These are phyloP conservation scores for Scortum barcoo DNA, from an alignment of 2,113 vertebrate species.

Conservation along the genomic window DNA sequence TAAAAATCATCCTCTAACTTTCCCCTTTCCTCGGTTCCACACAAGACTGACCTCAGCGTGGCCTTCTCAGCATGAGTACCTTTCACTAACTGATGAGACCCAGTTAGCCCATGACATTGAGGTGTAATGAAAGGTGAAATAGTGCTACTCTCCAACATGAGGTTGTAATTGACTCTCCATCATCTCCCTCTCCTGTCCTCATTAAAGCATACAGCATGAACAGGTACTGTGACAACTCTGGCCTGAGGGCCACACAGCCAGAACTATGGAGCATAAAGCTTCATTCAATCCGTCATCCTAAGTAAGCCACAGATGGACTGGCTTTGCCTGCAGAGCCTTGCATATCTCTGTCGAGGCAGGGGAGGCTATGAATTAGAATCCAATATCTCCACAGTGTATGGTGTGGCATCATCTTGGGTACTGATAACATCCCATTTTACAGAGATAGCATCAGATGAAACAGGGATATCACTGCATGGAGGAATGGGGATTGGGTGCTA, in stretches of 20 bases:
- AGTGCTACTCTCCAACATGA: slow-evolving; percentile 70
- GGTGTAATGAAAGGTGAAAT: slow-evolving; percentile 82
- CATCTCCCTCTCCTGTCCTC: slow-evolving; percentile 73
- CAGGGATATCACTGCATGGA: slow-evolving; percentile 60
- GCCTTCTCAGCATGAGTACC: slow-evolving; percentile 57
- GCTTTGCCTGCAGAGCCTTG: slow-evolving; percentile 63
- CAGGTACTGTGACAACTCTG: slow-evolving; percentile 71
- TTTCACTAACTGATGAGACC: slow-evolving; percentile 72
- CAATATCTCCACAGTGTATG: slow-evolving; percentile 68
- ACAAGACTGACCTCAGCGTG: slow-evolving; percentile 41
- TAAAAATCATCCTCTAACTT: slow-evolving; percentile 32
- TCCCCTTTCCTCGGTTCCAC: slow-evolving; percentile 25
- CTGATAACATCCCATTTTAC: slow-evolving; percentile 77
- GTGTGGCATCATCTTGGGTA: slow-evolving; percentile 67
- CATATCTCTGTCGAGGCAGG: slow-evolving; percentile 53
- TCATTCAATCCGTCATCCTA: slow-evolving; percentile 64
- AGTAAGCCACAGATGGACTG: slow-evolving; percentile 70
- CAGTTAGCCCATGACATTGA: slow-evolving; percentile 71
- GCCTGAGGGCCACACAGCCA: slow-evolving; percentile 54
- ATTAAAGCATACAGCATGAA: slow-evolving; percentile 74
- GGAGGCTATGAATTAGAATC: slow-evolving; percentile 70
- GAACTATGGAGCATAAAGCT: slow-evolving; percentile 47
- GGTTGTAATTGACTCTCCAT: slow-evolving; percentile 80
- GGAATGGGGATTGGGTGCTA: slow-evolving; percentile 57
- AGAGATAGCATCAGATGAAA: slow-evolving; percentile 74